A percentile compares a stretch with the other conserved stretches of the same genome.
phyloP scores from a whole-genome alignment of 2,113 vertebrate genomes.

The Polypterus senegalus region DNA sequence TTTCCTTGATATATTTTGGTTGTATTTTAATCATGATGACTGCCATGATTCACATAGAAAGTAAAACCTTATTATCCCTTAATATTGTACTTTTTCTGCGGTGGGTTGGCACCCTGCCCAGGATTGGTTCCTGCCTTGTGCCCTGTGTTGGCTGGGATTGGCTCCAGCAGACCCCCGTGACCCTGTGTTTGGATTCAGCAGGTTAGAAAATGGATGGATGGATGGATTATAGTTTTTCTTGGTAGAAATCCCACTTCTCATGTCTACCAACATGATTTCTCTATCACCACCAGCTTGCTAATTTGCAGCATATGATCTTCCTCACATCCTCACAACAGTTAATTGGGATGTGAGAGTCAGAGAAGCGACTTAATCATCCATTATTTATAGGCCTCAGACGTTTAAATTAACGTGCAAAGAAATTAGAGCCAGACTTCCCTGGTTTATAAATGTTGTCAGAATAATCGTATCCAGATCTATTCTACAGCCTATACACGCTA shows the following conservation, averaged over 20 bases:
- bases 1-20: no score
- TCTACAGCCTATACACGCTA: conserved; percentile 18
- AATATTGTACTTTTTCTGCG: no score
- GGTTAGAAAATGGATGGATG: conserved; percentile 29
- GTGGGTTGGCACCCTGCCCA: no score
- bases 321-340: conserved; percentile 18
- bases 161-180: no score
- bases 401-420: conserved; percentile 43
- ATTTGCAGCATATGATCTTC: conserved; percentile 41
- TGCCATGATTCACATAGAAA: no score
- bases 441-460: conserved; percentile 45
- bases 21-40: no score
- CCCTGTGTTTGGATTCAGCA: no score
- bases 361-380: conserved; percentile 38
- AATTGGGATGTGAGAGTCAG: conserved; percentile 28
- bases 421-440: conserved; percentile 35
- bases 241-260: conserved; percentile 20
- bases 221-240: conserved; percentile 18
- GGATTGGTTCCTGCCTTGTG: no score
- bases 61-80: no score
- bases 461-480: conserved; percentile 45
- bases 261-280: conserved; percentile 19
- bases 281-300: conserved; percentile 32
- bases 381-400: conserved; percentile 41
- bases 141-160: no score